Evolutionary conservation across 2,113 vertebrate genomes (phyloP), one percentile per base, ranked within the genome.

Genomic region (Larimichthys crocea): DNA sequence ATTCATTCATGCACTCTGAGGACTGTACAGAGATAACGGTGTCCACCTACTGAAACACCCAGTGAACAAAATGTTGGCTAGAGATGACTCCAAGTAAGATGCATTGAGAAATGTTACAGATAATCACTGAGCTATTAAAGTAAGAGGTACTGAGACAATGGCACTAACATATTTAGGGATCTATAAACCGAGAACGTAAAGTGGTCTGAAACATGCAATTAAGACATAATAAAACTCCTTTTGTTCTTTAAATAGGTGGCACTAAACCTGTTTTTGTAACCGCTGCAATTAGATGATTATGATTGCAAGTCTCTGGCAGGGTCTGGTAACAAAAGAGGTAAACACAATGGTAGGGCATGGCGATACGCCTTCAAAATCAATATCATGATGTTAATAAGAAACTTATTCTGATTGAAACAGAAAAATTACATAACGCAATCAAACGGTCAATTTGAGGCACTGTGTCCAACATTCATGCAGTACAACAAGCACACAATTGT

Each of bases 261-360:
- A 83, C 86, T 85, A 90, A 91, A 93, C 24, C 83, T 26, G 72
- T 89, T 83, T 82, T 83, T 85, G 50, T 80, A 86, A 91, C 24
- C 24, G 73, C 74, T 57, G 82, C 71, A 84, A 88, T 88, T 85
- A 77, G 53, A 26, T 26, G 44, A 73, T 74, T 86, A 26, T 26
- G 49, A 67, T 56, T n/a, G 12, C 60, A 50, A 74, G 65, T 76
- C 10, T 62, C 59, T 59, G 52, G 53, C 68, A 40, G 8, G 35
- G 35, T 74, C 42, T 26, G 19, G 55, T 49, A 31, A 76, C 66
- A 61, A 62, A 64, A 64, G 42, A 10, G 44, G 65, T 57, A n/a
- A 49, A 76, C 65, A 60, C 24, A 46, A 3, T 44, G 17, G 24
- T 8, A 5, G 24, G 16, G 7, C 8, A 40, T 31, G 24, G n/a